These are phyloP conservation scores for Ornithoptera alexandrae DNA, from an alignment of 2,888 invertebrate species.

Conservation along the genomic window DNA sequence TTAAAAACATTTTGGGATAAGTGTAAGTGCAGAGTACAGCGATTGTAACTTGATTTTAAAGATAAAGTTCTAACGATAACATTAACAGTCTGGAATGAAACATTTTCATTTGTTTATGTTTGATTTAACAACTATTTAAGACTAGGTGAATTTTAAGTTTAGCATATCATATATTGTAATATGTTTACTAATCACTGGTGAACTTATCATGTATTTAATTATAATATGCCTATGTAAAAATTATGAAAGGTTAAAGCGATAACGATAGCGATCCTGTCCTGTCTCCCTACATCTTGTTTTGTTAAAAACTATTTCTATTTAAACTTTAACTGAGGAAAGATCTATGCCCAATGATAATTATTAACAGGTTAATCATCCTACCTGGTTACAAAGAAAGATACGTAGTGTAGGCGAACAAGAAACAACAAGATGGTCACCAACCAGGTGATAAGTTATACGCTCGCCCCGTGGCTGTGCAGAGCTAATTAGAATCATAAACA, in stretches of 20 bases:
- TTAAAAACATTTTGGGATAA: slow-evolving; percentile 4
- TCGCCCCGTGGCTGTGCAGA: too few relatives aligned
- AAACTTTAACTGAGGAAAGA: neutral
- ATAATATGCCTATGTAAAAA: neutral
- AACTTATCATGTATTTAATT: neutral
- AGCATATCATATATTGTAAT: too few relatives aligned
- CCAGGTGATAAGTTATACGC: too few relatives aligned
- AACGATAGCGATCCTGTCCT: neutral
- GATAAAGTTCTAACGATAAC: neutral
- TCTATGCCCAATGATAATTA: neutral
- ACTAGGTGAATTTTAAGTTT: too few relatives aligned
- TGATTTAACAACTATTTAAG: too few relatives aligned
- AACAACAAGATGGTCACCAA: too few relatives aligned
- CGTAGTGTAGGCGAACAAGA: neutral
- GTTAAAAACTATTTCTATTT: neutral
- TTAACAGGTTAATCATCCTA: neutral
- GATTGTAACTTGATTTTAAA: neutral
- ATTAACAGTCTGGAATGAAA: neutral
- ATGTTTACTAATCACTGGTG: too few relatives aligned
- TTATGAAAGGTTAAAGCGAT: neutral
- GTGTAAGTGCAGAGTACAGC: neutral
- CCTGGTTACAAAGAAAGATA: neutral
- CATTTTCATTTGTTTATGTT: too few relatives aligned
- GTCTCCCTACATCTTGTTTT: neutral
- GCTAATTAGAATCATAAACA: too few relatives aligned